These are phyloP conservation scores for Cottoperca gobio DNA, from an alignment of 2,797 vertebrate species.

Conservation along the genomic window DNA sequence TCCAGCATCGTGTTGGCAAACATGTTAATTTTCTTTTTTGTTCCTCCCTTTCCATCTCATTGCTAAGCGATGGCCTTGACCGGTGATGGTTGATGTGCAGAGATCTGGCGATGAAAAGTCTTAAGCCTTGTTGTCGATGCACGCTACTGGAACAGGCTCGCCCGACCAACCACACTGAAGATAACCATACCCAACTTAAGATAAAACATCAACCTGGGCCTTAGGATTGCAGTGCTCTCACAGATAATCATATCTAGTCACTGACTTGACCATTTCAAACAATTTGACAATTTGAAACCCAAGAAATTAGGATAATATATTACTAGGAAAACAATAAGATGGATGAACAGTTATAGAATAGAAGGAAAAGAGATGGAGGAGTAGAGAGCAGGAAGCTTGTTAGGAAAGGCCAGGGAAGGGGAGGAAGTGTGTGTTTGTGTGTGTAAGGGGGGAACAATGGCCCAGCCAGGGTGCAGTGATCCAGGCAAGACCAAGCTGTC, in stretches of 20 bases:
- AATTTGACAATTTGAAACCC: not conserved
- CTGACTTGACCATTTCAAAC: not conserved
- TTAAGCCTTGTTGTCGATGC: conserved; percentile 50
- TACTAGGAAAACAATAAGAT: not conserved
- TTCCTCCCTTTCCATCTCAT: not conserved
- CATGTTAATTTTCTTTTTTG: not conserved
- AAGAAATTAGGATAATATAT: not conserved
- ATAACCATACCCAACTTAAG: conserved; percentile 35
- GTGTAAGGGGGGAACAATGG: conserved; percentile 73
- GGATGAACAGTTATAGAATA: conserved; percentile 6
- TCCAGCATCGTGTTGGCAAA: too few species aligned
- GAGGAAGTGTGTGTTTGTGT: conserved; percentile 51
- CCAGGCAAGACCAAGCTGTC: conserved; percentile 85
- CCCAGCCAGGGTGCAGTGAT: conserved; percentile 80
- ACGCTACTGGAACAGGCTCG: conserved; percentile 45
- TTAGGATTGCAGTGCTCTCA: too few species aligned
- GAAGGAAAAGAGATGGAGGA: conserved; percentile 9
- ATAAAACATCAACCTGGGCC: conserved; percentile 44
- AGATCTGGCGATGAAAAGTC: conserved; percentile 46
- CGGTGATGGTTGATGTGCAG: conserved; percentile 32
- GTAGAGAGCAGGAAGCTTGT: conserved; percentile 39
- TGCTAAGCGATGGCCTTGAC: not conserved
- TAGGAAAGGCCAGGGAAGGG: conserved; percentile 40
- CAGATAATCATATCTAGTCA: not conserved
- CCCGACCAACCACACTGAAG: conserved; percentile 16